Evolutionary conservation across 2,888 invertebrate genomes (phyloP).

Genomic region (Formica aserva): DNA sequence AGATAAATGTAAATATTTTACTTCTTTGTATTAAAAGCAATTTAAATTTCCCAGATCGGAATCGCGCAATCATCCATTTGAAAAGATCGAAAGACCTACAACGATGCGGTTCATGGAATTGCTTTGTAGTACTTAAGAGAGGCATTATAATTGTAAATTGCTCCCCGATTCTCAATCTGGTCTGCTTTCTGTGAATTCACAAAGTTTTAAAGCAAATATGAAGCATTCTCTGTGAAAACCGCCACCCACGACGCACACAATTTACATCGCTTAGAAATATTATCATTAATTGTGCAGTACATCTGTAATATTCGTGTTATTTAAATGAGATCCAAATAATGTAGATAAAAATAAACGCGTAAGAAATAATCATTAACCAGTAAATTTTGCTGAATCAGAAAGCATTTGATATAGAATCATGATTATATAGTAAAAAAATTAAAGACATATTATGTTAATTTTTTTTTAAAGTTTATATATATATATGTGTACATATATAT

Average conservation of each 20-base stretch:
- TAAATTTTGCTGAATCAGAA: not conserved
- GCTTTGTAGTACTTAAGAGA: constrained; percentile 34
- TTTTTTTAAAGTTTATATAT: not conserved
- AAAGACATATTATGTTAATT: not conserved
- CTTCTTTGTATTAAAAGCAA: not conserved
- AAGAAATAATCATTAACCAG: not conserved
- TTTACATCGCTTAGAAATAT: constrained; percentile 13
- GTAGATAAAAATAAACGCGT: not conserved
- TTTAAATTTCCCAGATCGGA: constrained; percentile 11
- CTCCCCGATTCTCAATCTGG: constrained; percentile 18
- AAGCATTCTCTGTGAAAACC: constrained; percentile 13
- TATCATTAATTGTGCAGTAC: not conserved
- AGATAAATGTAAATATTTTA: not conserved
- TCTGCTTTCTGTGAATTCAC: not conserved
- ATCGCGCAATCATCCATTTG: constrained; percentile 29
- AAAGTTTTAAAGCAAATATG: constrained; percentile 30
- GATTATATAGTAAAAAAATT: not conserved
- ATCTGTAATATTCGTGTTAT: not conserved
- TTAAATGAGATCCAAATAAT: not conserved
- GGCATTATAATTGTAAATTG: constrained; percentile 53
- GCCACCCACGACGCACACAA: not conserved
- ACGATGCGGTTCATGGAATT: constrained; percentile 7
- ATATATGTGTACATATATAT: not conserved
- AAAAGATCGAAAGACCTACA: constrained; percentile 30
- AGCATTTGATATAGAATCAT: not conserved